Conservation (phyloP, 1,140 invertebrate species). For the Diorhabda sublineata region DNA sequence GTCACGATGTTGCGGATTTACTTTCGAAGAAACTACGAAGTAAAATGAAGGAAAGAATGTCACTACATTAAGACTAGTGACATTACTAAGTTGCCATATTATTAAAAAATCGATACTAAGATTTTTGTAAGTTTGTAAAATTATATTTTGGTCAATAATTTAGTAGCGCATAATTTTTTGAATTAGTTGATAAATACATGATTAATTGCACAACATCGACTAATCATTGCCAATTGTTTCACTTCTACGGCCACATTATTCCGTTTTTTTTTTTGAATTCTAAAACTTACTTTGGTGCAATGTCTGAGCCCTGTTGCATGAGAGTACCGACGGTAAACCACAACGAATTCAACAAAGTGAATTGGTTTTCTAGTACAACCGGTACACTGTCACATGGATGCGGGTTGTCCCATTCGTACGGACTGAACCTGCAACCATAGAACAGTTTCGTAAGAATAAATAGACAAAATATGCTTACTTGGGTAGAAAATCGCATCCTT, state of each 20-base stretch:
- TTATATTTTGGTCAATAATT: no score
- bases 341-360: constrained; percentile 80
- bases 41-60: no score
- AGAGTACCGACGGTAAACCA: constrained; percentile 87
- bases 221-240: no score
- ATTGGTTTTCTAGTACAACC: constrained; percentile 80
- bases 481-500: constrained; percentile 85
- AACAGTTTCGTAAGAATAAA: constrained; percentile 7
- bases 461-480: constrained; percentile 63
- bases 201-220: no score
- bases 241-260: not conserved
- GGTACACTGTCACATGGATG: constrained; percentile 75
- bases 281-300: constrained; percentile 63
- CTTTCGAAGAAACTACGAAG: no score
- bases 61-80: no score
- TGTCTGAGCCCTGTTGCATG: constrained; percentile 90
- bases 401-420: constrained; percentile 86
- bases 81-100: no score
- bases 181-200: no score
- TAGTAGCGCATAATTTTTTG: no score
- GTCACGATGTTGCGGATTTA: no score
- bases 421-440: constrained; percentile 67
- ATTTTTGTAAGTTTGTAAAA: no score
- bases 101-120: no score
- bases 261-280: not conserved